A percentile compares a stretch with the other conserved stretches of the same genome.
Conservation (phyloP, 1,140 invertebrate species). For the Cephus cinctus region DNA sequence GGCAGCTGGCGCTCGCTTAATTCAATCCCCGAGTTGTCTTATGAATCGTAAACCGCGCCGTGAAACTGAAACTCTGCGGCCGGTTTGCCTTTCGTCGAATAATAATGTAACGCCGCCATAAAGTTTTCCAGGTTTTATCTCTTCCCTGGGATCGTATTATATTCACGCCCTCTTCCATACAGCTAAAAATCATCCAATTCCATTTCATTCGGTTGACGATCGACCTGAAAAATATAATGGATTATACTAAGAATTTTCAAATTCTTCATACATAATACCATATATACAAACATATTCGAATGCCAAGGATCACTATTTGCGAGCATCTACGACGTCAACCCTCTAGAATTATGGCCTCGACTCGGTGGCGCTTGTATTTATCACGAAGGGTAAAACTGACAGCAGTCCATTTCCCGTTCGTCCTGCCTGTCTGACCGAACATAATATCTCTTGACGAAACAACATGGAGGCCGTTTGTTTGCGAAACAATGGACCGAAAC, state of each 20-base stretch:
- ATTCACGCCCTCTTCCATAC: no score
- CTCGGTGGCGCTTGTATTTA: conserved; percentile 47
- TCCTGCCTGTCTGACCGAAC: conserved; percentile 48
- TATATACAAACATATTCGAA: no score
- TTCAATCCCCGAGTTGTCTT: conserved; percentile 55
- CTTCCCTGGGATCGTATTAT: no score
- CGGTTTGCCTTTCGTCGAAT: conserved; percentile 27
- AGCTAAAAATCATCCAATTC: no score
- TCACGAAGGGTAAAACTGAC: conserved; percentile 54
- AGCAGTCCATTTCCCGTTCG: conserved; percentile 55
- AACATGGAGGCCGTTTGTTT: conserved; percentile 55
- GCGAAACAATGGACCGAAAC: conserved; percentile 54
- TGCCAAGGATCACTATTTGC: no score
- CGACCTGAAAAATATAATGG: no score
- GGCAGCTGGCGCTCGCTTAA: conserved; percentile 52
- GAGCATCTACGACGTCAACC: no score
- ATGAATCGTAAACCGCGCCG: conserved; percentile 52
- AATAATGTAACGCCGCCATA: conserved; percentile 32
- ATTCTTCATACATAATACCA: no score
- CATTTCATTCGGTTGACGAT: no score
- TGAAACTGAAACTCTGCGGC: conserved; percentile 40
- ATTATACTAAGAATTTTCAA: no score
- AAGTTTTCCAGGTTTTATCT: conserved; percentile 19
- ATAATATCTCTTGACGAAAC: conserved; percentile 54
- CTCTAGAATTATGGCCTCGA: no score